A percentile compares a stretch with the other conserved stretches of the same genome.
Evolutionary conservation across 1,140 invertebrate genomes (phyloP).

Genomic region (Drosophila mauritiana): DNA sequence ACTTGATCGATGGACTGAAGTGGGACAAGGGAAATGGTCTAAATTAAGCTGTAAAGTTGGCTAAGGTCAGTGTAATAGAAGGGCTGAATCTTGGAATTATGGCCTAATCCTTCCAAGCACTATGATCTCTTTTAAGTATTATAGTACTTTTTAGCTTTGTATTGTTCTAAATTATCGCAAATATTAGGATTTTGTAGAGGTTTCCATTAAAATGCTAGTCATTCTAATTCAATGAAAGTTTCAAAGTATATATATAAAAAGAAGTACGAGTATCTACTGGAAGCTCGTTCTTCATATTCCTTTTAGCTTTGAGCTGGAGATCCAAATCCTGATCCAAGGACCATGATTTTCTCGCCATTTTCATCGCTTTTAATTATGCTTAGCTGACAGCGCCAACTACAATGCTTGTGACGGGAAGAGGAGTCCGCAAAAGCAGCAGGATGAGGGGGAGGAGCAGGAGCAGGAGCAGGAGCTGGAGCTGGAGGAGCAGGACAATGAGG

Average conservation of each 20-base stretch:
- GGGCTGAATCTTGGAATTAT: neutral
- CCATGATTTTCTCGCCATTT: conserved; percentile 32
- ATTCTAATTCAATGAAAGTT: no score
- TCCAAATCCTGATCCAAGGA: neutral
- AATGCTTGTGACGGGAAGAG: conserved; percentile 16
- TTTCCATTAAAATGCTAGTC: no score
- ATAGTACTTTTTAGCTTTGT: no score
- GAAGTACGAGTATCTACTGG: no score
- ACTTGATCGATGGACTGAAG: neutral
- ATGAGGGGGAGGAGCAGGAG: neutral
- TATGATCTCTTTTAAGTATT: no score
- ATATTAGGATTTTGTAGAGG: no score
- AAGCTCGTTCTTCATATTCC: neutral
- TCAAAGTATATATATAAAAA: no score
- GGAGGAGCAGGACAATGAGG: conserved; percentile 24
- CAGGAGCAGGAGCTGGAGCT: conserved; percentile 1
- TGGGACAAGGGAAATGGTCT: neutral
- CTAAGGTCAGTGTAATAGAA: neutral
- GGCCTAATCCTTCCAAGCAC: neutral
- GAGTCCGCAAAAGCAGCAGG: neutral
- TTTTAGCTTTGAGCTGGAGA: neutral
- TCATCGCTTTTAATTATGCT: conserved; percentile 72
- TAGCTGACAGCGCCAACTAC: conserved; percentile 61
- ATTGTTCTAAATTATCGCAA: no score
- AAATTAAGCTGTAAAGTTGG: neutral